Evolutionary conservation across 2,797 vertebrate species (phyloP), one percentile per base, ranked within the genome.

Genomic region (Morelia viridis): DNA sequence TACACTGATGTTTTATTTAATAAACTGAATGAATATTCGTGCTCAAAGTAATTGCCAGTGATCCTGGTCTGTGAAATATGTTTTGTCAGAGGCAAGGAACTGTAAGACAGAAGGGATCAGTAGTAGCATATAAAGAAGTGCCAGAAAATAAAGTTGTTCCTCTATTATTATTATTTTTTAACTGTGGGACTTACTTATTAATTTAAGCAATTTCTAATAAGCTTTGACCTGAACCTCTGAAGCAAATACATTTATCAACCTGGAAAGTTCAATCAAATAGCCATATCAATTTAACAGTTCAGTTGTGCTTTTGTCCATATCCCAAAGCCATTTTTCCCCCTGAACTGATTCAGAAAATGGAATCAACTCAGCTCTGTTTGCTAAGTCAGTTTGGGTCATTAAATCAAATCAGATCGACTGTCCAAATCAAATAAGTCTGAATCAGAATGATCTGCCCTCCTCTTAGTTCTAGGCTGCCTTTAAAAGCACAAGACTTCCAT

Each of bases 21-120:
- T 6, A 93, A 92, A 89, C 84, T 94, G 60, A 91, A 58, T 94
- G 91, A 90, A 56, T 56, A 91, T 9, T 1, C 12, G 57, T 76
- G 62, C 71, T 90, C 24, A 9, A 1, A n/a, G 68, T 80, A 83
- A 83, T 64, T 90, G 61, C 50, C 35, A 90, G 35, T 24, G 46
- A 93, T 93, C 88, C 68, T 94, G 89, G 61, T 92, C 93, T 88
- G 60, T 71, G 17, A 65, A 41, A 68, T 89, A 71, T 9, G 10
- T 94, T 94, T 90, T 83, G 91, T 76, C 91, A 53, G 1, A 60
- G 83, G 60, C 50, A 84, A 83, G 89, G 84, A 95, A 53, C 46
- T 56, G 86, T 71, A 62, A 80, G 90, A 83, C 86, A 88, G 76
- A 93, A 93, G 85, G 58, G 6, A 92, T 89, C 71, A 90, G 92